Percentiles rank a stretch among this genome's conserved stretches.
Conservation (phyloP, 2,888 invertebrate genomes). For the Coremacera marginata region DNA sequence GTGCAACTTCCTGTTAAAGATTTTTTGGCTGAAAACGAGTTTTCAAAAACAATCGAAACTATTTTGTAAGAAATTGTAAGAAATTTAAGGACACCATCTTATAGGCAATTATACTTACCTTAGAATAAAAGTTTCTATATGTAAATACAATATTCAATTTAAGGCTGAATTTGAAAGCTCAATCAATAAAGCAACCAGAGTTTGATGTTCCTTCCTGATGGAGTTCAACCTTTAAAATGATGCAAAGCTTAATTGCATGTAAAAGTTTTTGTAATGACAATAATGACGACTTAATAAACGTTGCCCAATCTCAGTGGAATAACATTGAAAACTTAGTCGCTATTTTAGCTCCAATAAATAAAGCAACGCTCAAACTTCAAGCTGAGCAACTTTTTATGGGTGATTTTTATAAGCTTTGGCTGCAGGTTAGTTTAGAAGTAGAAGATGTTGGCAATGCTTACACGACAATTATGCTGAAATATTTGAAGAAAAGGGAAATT, state of each 20-base stretch:
- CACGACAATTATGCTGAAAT: neutral
- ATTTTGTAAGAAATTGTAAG: slow-evolving; percentile 20
- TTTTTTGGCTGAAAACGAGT: neutral
- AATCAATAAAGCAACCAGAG: neutral
- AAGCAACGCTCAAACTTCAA: slow-evolving; percentile 19
- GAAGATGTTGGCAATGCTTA: neutral
- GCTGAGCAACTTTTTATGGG: slow-evolving; percentile 21
- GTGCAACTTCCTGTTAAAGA: slow-evolving; percentile 11
- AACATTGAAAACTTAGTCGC: slow-evolving; percentile 19
- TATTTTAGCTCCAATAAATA: neutral
- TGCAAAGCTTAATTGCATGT: slow-evolving; percentile 9
- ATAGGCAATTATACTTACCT: neutral
- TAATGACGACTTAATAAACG: slow-evolving; percentile 7
- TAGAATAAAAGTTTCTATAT: neutral
- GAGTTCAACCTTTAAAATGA: slow-evolving; percentile 24
- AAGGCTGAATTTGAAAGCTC: slow-evolving; percentile 7
- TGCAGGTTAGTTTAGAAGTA: neutral
- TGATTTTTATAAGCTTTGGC: slow-evolving; percentile 24
- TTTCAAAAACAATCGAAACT: slow-evolving; percentile 2
- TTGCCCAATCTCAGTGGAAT: neutral
- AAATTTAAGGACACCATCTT: slow-evolving; percentile 15
- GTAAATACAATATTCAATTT: neutral
- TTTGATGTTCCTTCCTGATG: slow-evolving; percentile 25
- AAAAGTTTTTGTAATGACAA: neutral
- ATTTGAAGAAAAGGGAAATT: slow-evolving; percentile 15